Percentiles rank a stretch among this genome's conserved stretches.
phyloP scores from a whole-genome alignment of 2,113 vertebrate genomes.

The Labeo rohita region DNA sequence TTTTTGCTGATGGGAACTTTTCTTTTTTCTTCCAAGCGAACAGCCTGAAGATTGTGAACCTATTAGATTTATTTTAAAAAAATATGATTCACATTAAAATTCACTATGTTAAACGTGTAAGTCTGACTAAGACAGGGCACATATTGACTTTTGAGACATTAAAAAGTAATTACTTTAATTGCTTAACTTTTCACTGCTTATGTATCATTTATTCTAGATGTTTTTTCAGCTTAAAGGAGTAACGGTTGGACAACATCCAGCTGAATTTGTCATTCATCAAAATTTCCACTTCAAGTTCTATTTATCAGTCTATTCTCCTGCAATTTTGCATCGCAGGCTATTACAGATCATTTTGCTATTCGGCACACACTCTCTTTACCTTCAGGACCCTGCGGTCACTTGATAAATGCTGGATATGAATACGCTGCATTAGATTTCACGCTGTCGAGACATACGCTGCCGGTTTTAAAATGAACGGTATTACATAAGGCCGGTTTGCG shows the following conservation, averaged over 20 bases:
- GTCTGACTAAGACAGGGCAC: neutral
- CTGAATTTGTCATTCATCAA: neutral
- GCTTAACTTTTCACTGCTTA: neutral
- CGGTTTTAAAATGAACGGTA: neutral
- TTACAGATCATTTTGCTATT: conserved; percentile 1
- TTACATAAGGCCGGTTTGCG: neutral
- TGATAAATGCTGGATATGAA: conserved; percentile 19
- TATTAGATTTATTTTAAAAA: neutral
- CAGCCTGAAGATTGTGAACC: neutral
- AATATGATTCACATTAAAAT: neutral
- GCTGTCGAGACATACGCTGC: neutral
- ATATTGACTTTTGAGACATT: neutral
- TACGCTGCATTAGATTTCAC: neutral
- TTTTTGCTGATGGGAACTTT: conserved; percentile 25
- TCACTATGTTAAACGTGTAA: neutral
- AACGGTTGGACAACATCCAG: neutral
- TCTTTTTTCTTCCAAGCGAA: neutral
- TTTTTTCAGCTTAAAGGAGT: neutral
- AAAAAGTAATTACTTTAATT: no score
- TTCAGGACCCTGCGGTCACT: conserved; percentile 24
- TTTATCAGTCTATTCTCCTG: neutral
- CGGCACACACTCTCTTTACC: conserved; percentile 5
- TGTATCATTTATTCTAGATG: neutral
- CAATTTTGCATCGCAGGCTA: neutral
- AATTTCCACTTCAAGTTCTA: neutral